phyloP scores from a whole-genome alignment of 2,113 vertebrate species.

The Bos javanicus region DNA sequence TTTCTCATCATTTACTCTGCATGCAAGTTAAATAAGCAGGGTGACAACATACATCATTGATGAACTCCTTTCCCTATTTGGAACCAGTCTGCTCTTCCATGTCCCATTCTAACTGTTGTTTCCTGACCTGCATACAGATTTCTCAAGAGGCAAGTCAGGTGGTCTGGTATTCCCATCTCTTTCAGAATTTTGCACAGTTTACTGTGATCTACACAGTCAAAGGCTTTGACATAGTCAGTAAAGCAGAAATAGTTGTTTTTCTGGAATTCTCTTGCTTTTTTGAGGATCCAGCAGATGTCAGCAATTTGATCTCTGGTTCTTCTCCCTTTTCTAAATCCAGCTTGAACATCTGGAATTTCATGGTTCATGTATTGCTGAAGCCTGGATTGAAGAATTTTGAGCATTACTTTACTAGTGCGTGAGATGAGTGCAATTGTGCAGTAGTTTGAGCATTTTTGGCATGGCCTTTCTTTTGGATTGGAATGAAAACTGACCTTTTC shows the following conservation, averaged over 20 bases:
- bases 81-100: background rate
- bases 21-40: background rate
- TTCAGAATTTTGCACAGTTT: background rate
- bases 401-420: background rate
- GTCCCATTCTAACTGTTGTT: background rate
- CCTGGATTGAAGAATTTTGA: background rate
- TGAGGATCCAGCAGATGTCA: fast-evolving
- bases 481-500: background rate
- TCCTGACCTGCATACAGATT: background rate
- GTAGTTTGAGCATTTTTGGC: background rate
- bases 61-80: background rate
- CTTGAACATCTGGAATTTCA: background rate
- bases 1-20: background rate
- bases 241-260: background rate
- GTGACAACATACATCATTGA: background rate
- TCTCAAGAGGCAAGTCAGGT: background rate
- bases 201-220: background rate
- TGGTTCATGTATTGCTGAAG: background rate
- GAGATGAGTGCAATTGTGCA: background rate
- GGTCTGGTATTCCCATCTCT: too few species aligned
- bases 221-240: background rate
- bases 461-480: background rate
- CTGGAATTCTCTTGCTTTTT: background rate
- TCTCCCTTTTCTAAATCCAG: background rate
- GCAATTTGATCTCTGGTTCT: background rate